Evolutionary conservation across 1,140 invertebrate species (phyloP), one percentile per base, ranked within the genome.

Genomic region (Drosophila kepulauana): DNA sequence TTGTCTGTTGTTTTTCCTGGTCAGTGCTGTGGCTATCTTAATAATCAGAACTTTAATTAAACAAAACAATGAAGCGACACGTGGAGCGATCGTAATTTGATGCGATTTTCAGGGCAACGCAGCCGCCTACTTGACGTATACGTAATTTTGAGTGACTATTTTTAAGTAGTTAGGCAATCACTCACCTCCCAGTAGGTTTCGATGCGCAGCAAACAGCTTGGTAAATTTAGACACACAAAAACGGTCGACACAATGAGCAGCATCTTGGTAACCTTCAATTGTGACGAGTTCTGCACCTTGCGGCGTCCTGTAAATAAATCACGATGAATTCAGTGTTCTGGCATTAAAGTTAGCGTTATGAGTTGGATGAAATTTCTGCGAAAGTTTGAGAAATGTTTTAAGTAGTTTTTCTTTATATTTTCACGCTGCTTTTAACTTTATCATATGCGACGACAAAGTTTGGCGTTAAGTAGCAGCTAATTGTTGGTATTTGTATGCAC

Each of bases 211-310:
- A 94, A 93, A 90, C 95, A 96, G 28, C 95, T 95, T 0, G 97
- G 97, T 13, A 97, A 90, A 93, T 98, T 97, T 16, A 97, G 93
- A 33, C 95, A 93, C 1, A 98, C 94, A 91, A 97, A 98, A 1
- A 96, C 95, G 1, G 95, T 95, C 1, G 96, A 97, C 5, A 97
- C 96, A 16, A 97, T 93, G 0, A 98, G 93, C 8, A 98, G 93
- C 95, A 97, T 97, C 91, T 96, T 95, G 2, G 96, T 97, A 8
- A 97, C 95, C 84, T 96, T 96, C 3, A 94, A 92, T 79, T 96
- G 95, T 15, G 95, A 94, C 30, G 94, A 93, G 65, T 91, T 93
- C 5, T 85, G 75, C 25, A 89, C 70, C 75, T 90, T 91, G 64
- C 81, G 81, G 28, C 81, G 81, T 51, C 75, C 91, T 92, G 64